These are phyloP conservation scores for Harpagifer antarcticus DNA, from an alignment of 2,797 vertebrate genomes.

Conservation along the genomic window DNA sequence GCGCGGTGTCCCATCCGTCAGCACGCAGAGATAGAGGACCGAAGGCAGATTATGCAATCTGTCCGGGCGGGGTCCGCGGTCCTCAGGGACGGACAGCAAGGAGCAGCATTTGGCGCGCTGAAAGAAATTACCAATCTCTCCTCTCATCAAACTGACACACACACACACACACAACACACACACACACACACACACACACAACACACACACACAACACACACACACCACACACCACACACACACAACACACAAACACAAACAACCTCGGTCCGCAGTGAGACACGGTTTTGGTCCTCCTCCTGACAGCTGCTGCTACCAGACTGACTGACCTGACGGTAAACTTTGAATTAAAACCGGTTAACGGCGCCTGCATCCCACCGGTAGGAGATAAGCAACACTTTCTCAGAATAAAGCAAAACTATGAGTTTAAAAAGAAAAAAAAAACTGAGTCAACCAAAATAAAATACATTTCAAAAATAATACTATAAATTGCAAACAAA, in stretches of 20 bases:
- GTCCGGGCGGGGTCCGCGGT: slow-evolving; percentile 66
- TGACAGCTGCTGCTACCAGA: background rate
- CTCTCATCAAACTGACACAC: background rate
- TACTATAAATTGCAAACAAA: too few relatives aligned
- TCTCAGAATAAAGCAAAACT: too few relatives aligned
- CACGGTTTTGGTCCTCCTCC: background rate
- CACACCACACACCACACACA: too few relatives aligned
- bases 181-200: too few relatives aligned
- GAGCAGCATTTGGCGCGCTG: background rate
- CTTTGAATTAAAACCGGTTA: slow-evolving; percentile 41
- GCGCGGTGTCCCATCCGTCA: slow-evolving; percentile 14
- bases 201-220: too few relatives aligned
- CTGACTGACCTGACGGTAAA: slow-evolving; percentile 10
- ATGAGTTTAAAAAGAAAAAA: too few relatives aligned
- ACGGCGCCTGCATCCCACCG: slow-evolving; percentile 38
- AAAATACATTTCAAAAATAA: too few relatives aligned
- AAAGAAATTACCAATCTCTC: background rate
- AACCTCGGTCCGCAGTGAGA: too few relatives aligned
- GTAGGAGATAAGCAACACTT: too few relatives aligned
- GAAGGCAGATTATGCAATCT: background rate
- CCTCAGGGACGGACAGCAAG: background rate
- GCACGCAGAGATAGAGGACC: background rate
- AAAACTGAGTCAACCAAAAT: too few relatives aligned
- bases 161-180: too few relatives aligned
- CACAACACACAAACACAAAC: too few relatives aligned